Evolutionary conservation across 2,113 vertebrate species (phyloP).

Genomic region (Paralichthys olivaceus): DNA sequence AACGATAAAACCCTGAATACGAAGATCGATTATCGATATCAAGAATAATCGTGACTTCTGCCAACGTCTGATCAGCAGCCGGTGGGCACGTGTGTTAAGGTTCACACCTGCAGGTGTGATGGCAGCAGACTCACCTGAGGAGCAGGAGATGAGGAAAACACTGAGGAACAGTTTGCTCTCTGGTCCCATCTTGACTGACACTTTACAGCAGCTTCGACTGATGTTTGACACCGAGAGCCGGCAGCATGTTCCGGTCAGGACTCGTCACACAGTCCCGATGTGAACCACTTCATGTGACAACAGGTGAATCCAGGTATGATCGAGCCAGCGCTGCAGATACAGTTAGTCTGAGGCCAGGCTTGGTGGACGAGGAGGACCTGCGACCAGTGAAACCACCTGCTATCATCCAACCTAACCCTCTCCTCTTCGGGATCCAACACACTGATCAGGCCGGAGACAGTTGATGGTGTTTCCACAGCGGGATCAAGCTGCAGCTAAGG

Average conservation of each 20-base stretch:
- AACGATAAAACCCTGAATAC: too few species aligned
- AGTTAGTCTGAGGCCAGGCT: not conserved
- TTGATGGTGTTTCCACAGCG: not conserved
- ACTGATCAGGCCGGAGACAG: too few species aligned
- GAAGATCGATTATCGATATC: too few species aligned
- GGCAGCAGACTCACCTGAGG: conserved; percentile 88
- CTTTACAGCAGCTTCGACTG: not conserved
- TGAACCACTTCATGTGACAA: not conserved
- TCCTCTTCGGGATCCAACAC: too few species aligned
- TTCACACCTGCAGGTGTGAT: too few species aligned
- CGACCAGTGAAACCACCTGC: not conserved
- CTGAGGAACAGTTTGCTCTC: conserved; percentile 93
- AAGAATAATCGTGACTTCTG: too few species aligned
- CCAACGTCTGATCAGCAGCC: too few species aligned
- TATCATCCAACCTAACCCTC: not conserved
- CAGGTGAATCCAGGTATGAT: not conserved
- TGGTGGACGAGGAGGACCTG: not conserved
- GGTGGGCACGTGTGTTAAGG: too few species aligned
- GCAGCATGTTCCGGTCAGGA: conserved; percentile 16
- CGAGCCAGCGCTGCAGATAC: too few species aligned
- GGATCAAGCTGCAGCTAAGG: not conserved
- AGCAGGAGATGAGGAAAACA: conserved; percentile 96
- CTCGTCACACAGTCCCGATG: not conserved
- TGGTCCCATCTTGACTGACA: conserved; percentile 88
- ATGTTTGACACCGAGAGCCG: not conserved